Percentiles rank a stretch among this genome's conserved stretches.
Evolutionary conservation across 1,140 invertebrate species (phyloP).

Genomic region (Ceratina japonica): DNA sequence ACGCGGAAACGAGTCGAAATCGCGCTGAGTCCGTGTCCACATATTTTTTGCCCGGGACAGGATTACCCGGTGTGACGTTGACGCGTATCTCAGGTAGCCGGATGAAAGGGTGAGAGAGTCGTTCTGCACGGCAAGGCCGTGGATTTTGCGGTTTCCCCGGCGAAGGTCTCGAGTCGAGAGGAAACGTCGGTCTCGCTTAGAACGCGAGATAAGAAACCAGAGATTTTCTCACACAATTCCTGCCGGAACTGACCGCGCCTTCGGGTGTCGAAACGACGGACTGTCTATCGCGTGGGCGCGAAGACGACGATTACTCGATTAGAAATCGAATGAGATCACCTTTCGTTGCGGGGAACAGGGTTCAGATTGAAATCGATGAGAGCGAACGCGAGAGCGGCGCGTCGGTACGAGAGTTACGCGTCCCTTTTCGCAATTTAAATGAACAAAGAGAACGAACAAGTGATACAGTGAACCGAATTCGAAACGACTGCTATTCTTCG

Average conservation of each 20-base stretch:
- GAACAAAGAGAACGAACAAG: too few relatives aligned
- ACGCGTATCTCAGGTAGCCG: slow-evolving; percentile 31
- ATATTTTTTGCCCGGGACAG: neutral
- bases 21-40: neutral
- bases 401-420: too few relatives aligned
- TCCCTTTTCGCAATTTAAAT: too few relatives aligned
- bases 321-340: neutral
- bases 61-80: neutral
- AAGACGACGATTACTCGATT: neutral
- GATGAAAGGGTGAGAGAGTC: slow-evolving; percentile 1
- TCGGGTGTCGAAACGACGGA: neutral
- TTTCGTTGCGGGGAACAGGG: neutral
- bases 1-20: neutral
- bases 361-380: too few relatives aligned
- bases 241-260: slow-evolving; percentile 29
- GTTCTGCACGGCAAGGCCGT: slow-evolving; percentile 35
- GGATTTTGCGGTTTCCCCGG: slow-evolving; percentile 4
- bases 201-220: slow-evolving; percentile 4
- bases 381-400: too few relatives aligned
- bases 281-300: neutral
- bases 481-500: too few relatives aligned
- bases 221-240: slow-evolving; percentile 27
- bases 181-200: slow-evolving; percentile 39
- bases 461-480: too few relatives aligned
- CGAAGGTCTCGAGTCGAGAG: slow-evolving; percentile 38